Evolutionary conservation across 2,888 invertebrate species (phyloP), one percentile per base, ranked within the genome.

Genomic region (Drosophila quinaria): DNA sequence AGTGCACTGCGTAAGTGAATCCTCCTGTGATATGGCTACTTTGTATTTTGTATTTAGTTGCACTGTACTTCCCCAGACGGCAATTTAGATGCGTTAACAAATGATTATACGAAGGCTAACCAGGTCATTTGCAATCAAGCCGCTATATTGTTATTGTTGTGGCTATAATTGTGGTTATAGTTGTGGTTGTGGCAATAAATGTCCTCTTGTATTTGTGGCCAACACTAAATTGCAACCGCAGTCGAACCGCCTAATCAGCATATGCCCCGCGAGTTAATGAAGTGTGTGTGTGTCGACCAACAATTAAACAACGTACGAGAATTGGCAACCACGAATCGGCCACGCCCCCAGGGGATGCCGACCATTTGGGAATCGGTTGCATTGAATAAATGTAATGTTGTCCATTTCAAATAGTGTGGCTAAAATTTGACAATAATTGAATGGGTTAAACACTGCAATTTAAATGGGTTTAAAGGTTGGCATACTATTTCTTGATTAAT

Each of bases 161-260:
- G 59, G 58, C 19, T 19, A 29, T 67, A 56, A 13, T 50, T 19
- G 35, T 51, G 31, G 49, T 35, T 42, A n/a, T 13, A 33, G 46
- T 17, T 54, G 46, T 31, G 51, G 58, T 22, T 19, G 11, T 15
- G 29, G 47, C n/a, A 39, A 55, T 51, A n/a, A 33, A 33, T 44
- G 15, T 33, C 15, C 19, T 5, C 37, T 50, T 55, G 62, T 70
- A 49, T 50, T 42, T 62, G 66, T 37, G 50, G 60, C 6, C 54
- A 66, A 83, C 78, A 83, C 78, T 71, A 54, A 74, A 81, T 84
- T 69, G 15, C 42, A 64, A 62, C 70, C 67, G 61, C 55, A 67
- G 46, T 33, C 49, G 39, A 69, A 42, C 56, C 59, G 60, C 63
- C 87, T 68, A 77, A 83, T 72, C 81, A 70, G 54, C 62, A 55